phyloP scores from a whole-genome alignment of 2,888 invertebrate genomes.

The Drosophila histrio region DNA sequence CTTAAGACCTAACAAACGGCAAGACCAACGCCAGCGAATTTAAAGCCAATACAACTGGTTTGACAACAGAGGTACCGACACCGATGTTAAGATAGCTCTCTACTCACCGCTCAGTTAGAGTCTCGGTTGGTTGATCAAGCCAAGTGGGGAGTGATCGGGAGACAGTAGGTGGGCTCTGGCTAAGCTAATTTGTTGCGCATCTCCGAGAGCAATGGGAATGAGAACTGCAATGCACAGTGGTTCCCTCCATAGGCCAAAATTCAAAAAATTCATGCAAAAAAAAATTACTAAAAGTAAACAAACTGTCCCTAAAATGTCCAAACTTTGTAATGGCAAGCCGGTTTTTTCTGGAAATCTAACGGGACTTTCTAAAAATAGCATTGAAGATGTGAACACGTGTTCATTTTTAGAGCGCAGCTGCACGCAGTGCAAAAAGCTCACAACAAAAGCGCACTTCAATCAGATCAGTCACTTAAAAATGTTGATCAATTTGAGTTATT shows the following conservation, averaged over 20 bases:
- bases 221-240: conserved; percentile 35
- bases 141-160: neutral
- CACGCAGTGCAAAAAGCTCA: too few relatives aligned
- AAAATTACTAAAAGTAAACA: too few relatives aligned
- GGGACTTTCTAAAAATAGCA: too few relatives aligned
- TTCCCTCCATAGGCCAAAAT: neutral
- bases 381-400: too few relatives aligned
- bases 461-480: too few relatives aligned
- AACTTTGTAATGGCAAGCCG: too few relatives aligned
- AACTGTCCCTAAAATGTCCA: too few relatives aligned
- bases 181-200: conserved; percentile 51
- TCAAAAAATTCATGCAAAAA: too few relatives aligned
- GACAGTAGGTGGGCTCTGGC: neutral
- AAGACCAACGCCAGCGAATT: conserved; percentile 29
- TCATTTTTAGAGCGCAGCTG: too few relatives aligned
- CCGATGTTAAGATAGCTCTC: conserved; percentile 17
- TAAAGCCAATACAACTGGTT: conserved; percentile 58
- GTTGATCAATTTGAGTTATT: too few relatives aligned
- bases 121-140: conserved; percentile 30
- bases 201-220: conserved; percentile 20
- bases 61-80: conserved; percentile 47
- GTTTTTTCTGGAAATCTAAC: too few relatives aligned
- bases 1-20: neutral
- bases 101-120: neutral
- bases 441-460: too few relatives aligned